Base-by-base conservation (phyloP, 1,140 invertebrate species). In the Tetramorium parvispinum region DNA sequence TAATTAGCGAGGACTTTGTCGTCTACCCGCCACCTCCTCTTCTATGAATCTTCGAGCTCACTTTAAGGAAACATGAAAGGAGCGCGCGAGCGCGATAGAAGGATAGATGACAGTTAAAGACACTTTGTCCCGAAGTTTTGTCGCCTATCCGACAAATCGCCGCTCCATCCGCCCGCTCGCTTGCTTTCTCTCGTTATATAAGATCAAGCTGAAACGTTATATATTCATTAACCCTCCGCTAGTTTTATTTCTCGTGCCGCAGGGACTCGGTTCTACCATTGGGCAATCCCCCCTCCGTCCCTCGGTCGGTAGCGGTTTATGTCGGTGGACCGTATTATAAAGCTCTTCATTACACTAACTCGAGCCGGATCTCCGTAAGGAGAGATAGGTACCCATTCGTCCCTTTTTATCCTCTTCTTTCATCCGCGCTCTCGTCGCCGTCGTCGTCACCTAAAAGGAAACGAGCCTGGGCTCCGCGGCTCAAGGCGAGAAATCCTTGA, bases 341-440 rank as follows among this genome's bases (percentile, higher is more conserved):
- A 91, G 86, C 86, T 88, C 88, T 93, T 91, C 88, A 93, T 93
- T 93, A 92, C 91, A 91, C 78, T 83, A 88, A 88, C 89, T 90
- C 86, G 83, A 76, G 37, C 78, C 70, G 87, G 85, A 87, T 89
- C 87, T 82, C 79, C 71, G 85, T 87, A 90, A 85, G 87, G 76
- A 82, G 88, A 91, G 88, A 92, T 89, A 73, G 70, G 66, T 63
- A 57, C 66, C 40, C 65, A 76, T 87, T 81, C 89, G 51, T 90
- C 57, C 71, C 63, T 88, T 83, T 90, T 90, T 87, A 91, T 89
- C 82, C 82, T 89, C 85, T 90, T 89, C 90, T 93, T 91, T 89
- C 88, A 91, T 87, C 87, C 83, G 43, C 77, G 57, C 49, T 82
- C 68, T 85, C 88, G 85, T 88, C 88, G 90, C 75, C 88, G 68